Evolutionary conservation across 2,113 vertebrate species (phyloP).

Genomic region (Passer montanus): DNA sequence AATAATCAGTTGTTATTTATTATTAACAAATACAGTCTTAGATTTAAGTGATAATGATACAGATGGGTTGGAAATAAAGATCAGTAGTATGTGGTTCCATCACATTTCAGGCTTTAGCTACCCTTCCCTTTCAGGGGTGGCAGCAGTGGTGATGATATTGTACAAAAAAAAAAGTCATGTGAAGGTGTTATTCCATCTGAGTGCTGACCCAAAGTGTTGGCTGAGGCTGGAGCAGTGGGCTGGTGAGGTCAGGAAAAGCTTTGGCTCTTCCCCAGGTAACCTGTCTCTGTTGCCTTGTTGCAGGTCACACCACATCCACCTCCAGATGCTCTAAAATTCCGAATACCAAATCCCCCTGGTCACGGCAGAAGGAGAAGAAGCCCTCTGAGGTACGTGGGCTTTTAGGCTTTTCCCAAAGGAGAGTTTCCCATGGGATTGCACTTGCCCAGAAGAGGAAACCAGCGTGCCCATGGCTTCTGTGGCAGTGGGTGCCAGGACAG

Average conservation of each 20-base stretch:
- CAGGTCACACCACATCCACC: slow-evolving; percentile 89
- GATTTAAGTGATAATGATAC: neutral
- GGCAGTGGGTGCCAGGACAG: neutral
- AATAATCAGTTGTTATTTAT: neutral
- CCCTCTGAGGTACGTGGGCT: slow-evolving; percentile 87
- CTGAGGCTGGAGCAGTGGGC: neutral
- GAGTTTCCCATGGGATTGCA: accelerated
- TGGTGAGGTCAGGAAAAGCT: neutral
- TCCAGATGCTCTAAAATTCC: slow-evolving; percentile 88
- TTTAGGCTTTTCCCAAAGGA: neutral
- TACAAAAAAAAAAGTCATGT: neutral
- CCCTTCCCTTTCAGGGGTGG: neutral
- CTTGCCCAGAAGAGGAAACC: neutral
- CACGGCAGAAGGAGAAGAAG: slow-evolving; percentile 92
- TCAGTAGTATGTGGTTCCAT: neutral
- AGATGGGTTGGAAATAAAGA: neutral
- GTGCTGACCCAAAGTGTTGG: neutral
- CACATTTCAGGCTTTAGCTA: neutral
- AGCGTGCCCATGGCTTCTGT: accelerated
- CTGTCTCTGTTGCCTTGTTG: neutral
- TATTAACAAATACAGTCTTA: neutral
- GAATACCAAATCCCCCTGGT: slow-evolving; percentile 88
- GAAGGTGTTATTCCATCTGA: neutral
- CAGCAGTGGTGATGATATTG: neutral
- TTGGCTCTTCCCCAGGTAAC: neutral